Conservation (phyloP, 2,113 vertebrate genomes). For the Urocitellus parryii region DNA sequence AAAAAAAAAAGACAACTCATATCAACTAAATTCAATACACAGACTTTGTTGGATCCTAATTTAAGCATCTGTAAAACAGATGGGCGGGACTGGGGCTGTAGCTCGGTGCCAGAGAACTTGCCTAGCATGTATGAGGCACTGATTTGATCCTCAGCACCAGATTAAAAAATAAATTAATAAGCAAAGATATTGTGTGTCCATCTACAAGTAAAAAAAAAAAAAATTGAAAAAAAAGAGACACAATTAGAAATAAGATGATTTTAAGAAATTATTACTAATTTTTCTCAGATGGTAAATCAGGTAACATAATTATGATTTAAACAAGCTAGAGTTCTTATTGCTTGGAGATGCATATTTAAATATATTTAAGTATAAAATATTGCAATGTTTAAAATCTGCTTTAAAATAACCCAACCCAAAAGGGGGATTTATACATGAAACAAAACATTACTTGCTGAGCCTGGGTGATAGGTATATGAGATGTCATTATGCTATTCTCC, state of each 20-base stretch:
- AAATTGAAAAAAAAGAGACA: background rate
- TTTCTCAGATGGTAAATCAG: background rate
- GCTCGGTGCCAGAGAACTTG: no score
- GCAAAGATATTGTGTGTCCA: no score
- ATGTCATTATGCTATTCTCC: constrained; percentile 7
- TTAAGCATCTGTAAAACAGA: background rate
- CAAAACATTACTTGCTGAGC: background rate
- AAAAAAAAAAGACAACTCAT: background rate
- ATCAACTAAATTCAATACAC: background rate
- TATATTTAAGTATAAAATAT: background rate
- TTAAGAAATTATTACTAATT: background rate
- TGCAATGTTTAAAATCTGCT: background rate
- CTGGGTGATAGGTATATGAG: background rate
- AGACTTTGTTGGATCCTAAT: background rate
- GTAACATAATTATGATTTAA: background rate
- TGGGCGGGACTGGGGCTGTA: background rate
- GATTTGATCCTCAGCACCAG: no score
- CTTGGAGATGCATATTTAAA: background rate
- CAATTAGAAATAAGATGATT: constrained; percentile 1
- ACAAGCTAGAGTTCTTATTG: background rate
- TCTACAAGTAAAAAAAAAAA: no score
- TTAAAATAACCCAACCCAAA: background rate
- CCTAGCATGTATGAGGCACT: no score
- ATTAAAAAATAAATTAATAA: no score
- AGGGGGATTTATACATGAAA: background rate